These are phyloP conservation scores for Cremastinae sp. DNA, from an alignment of 2,888 invertebrate genomes.

Conservation along the genomic window DNA sequence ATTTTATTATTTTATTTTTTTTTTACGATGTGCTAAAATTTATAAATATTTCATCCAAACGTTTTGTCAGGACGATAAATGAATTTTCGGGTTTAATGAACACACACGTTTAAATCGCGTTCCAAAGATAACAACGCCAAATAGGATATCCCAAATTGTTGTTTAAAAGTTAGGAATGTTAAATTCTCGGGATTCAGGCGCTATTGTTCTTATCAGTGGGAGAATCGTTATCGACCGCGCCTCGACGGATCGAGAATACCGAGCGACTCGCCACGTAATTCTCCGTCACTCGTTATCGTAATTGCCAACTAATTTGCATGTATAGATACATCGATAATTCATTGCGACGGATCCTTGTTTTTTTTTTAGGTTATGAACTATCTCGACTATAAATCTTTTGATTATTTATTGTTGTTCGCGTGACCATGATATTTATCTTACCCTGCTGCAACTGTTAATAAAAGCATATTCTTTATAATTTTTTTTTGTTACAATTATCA, in stretches of 20 bases:
- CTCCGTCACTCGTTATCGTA: constrained; percentile 36
- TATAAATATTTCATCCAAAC: neutral
- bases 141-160: constrained; percentile 40
- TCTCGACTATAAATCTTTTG: constrained; percentile 43
- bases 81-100: too few species aligned
- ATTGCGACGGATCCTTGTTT: constrained; percentile 36
- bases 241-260: constrained; percentile 23
- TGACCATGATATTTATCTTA: constrained; percentile 72
- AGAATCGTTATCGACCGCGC: constrained; percentile 31
- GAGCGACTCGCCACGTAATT: constrained; percentile 26
- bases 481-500: neutral
- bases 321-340: constrained; percentile 30
- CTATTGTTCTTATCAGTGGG: constrained; percentile 12
- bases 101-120: constrained; percentile 26
- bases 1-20: too few species aligned
- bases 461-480: constrained; percentile 67
- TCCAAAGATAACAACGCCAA: constrained; percentile 58
- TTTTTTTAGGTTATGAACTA: constrained; percentile 25
- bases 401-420: constrained; percentile 70
- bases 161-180: constrained; percentile 22
- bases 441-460: constrained; percentile 72
- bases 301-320: constrained; percentile 29
- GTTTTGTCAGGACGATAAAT: constrained; percentile 40
- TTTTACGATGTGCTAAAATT: too few species aligned
- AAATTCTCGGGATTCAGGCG: constrained; percentile 20